Base-by-base conservation (phyloP, 2,888 invertebrate genomes). In the Gymnosoma rotundatum region DNA sequence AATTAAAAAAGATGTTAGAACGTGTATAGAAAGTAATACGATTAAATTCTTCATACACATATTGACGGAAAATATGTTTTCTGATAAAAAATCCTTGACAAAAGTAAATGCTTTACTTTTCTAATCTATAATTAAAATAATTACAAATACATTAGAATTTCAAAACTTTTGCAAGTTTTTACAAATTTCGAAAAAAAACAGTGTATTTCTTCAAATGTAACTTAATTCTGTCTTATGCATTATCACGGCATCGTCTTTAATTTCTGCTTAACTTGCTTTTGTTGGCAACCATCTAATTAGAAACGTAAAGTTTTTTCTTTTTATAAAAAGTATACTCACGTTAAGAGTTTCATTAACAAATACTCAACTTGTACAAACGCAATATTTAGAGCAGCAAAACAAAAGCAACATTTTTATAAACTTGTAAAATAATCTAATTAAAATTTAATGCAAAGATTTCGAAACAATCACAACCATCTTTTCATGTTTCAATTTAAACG, bases 341-440 rank as follows among this genome's bases (percentile, higher is more conserved):
- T 54, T 5, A 14, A 45, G 38, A 61, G 21, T 61, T 50, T 32
- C 56, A 45, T 18, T 9, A 2, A 36, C 9, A 2, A 61, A 21
- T 21, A 21, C 14, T 38, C 38, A 61, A 52, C n/a, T 61, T 73
- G 12, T 38, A 16, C 10, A 56, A 63, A 42, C 16, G 21, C 20
- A 63, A 52, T 60, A 18, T 7, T 12, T 5, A 56, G 36, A 58
- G 9, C 14, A 50, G 16, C n/a, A 48, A 25, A 32, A 36, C 12
- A 58, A 56, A 32, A 66, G 48, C 50, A 60, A 20, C 50, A 67
- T 21, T 52, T 61, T 42, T 72, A 50, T 67, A 56, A 74, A 69
- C 67, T 80, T 48, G 60, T 67, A 38, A 74, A 74, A 74, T 60
- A 42, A 54, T 74, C 67, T 42, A 61, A 74, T 74, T 69, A 69